Evolutionary conservation across 2,113 vertebrate genomes (phyloP), one percentile per base, ranked within the genome.

Genomic region (Podarcis muralis): DNA sequence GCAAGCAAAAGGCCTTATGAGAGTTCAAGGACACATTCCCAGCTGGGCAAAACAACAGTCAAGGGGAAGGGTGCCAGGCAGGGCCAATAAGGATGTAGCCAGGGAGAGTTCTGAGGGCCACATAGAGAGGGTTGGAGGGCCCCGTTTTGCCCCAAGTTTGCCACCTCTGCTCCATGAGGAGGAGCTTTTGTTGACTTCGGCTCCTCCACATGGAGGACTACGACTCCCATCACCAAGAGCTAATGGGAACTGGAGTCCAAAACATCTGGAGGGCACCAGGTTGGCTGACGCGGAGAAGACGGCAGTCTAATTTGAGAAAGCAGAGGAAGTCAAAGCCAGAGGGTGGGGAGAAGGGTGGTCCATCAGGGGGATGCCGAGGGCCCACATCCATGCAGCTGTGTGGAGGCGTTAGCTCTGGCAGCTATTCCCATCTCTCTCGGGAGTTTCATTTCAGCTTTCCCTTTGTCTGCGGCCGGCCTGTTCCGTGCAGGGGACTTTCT

Each of bases 381-480:
- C 4, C 43, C 32, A 6, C 20, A 18, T 66, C 32, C 32, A 53
- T 12, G 37, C 87, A 76, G 80, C 87, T 88, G 87, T 57, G 59
- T 35, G 57, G 62, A 53, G 81, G 43, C n/a, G n/a, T 15, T 43
- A 3, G 30, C 71, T 53, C n/a, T 74, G 68, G 68, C 48, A 40
- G 86, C 78, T 59, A 25, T 84, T 83, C 15, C 48, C 15, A 43
- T 32, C 8, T 77, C 59, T 75, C 48, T 15, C 2, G 8, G 74
- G 74, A 11, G 59, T 83, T 88, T 88, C 81, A 27, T 65, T 88
- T 88, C 87, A 68, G 8, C 81, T 83, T 88, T 77, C 35, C 11
- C 16, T 48, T 57, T 30, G 11, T 40, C 22, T 13, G 40, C 32
- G 8, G 7, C 15, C 30, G 30, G 35, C 71, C 59, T 43, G 23